phyloP scores from a whole-genome alignment of 2,113 vertebrate species.

The Seriola quinqueradiata region DNA sequence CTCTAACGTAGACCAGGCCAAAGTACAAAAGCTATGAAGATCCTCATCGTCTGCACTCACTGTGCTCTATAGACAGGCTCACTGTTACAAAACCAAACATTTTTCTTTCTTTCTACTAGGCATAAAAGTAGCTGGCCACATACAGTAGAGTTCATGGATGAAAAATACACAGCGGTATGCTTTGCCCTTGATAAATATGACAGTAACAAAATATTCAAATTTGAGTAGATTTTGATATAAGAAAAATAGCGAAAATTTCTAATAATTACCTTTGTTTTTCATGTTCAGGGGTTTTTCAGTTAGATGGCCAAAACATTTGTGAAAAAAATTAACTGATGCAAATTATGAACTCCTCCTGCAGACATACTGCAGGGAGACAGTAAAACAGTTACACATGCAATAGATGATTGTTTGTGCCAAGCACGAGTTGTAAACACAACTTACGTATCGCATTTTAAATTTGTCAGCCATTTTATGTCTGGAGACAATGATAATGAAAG shows the following conservation, averaged over 20 bases:
- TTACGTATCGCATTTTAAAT: not conserved
- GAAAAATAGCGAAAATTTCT: no score
- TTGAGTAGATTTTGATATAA: no score
- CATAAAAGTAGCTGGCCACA: not conserved
- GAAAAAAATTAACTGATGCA: constrained; percentile 19
- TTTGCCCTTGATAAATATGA: not conserved
- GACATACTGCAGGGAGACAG: constrained; percentile 21
- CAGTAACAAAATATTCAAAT: not conserved
- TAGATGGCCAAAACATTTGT: not conserved
- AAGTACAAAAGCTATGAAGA: constrained; percentile 37
- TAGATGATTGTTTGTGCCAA: not conserved
- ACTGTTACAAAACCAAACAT: constrained; percentile 24
- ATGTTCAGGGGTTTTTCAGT: not conserved
- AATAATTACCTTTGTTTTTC: no score
- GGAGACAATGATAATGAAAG: no score
- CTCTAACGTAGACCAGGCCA: constrained; percentile 39
- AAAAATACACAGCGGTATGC: not conserved
- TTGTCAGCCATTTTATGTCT: not conserved
- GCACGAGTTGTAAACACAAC: no score
- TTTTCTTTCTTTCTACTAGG: not conserved
- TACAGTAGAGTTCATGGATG: not conserved
- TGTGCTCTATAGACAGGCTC: constrained; percentile 11
- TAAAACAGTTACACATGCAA: not conserved
- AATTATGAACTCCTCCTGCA: constrained; percentile 20
- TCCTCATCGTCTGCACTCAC: constrained; percentile 10